Percentiles rank a stretch among this genome's conserved stretches.
phyloP scores from a whole-genome alignment of 2,888 invertebrate genomes.

The Aplocera efformata region DNA sequence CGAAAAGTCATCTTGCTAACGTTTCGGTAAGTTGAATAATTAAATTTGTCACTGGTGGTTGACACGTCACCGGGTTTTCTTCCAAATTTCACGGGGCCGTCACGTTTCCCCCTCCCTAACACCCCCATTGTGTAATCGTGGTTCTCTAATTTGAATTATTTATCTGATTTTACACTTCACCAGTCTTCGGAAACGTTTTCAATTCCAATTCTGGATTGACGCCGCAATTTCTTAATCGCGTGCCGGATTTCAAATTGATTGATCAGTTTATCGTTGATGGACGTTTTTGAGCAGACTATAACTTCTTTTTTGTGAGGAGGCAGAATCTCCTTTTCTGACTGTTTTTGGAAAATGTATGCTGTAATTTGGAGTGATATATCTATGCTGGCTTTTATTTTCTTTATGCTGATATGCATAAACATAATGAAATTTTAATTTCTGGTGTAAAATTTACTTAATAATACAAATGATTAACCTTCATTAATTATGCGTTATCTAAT shows the following conservation, averaged over 20 bases:
- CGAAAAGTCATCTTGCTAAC: conserved; percentile 78
- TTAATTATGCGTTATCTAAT: too few species aligned
- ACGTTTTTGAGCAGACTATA: too few species aligned
- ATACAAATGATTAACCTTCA: too few species aligned
- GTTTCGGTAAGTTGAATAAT: conserved; percentile 79
- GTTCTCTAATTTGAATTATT: conserved; percentile 76
- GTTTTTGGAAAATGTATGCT: too few species aligned
- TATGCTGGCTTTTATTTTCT: too few species aligned
- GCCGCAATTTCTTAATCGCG: conserved; percentile 23
- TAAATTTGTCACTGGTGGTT: conserved; percentile 77
- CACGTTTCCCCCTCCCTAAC: conserved; percentile 56
- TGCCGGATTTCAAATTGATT: conserved; percentile 22
- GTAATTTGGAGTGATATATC: too few species aligned
- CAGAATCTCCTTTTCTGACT: too few species aligned
- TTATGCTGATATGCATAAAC: too few species aligned
- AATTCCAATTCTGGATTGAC: conserved; percentile 24
- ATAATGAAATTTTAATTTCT: too few species aligned
- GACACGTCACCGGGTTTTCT: conserved; percentile 75
- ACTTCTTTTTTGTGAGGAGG: too few species aligned
- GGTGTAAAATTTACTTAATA: too few species aligned
- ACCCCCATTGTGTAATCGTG: conserved; percentile 66
- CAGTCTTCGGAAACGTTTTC: conserved; percentile 40
- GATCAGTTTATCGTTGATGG: conserved; percentile 10
- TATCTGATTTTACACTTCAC: conserved; percentile 68
- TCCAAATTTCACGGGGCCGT: conserved; percentile 64